phyloP scores from a whole-genome alignment of 1,140 invertebrate genomes.

The Rhagoletis pomonella region DNA sequence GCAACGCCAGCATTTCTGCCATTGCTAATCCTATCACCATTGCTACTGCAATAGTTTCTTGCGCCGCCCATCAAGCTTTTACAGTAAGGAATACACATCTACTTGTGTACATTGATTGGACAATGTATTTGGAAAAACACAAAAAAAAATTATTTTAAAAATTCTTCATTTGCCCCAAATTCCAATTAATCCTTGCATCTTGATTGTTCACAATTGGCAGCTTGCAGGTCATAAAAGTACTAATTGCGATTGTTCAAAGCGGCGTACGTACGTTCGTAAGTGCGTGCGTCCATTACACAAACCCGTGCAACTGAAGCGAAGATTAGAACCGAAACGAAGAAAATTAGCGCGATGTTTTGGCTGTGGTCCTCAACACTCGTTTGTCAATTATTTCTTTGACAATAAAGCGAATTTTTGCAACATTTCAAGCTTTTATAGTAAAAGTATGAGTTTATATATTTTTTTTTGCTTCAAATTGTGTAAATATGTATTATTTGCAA shows the following conservation, averaged over 20 bases:
- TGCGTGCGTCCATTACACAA: background rate
- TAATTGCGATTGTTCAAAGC: conserved; percentile 5
- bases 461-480: too few relatives aligned
- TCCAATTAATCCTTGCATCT: background rate
- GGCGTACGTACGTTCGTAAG: background rate
- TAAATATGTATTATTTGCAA: too few relatives aligned
- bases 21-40: too few relatives aligned
- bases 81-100: background rate
- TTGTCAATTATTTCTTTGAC: too few relatives aligned
- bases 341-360: too few relatives aligned
- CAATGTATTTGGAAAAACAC: background rate
- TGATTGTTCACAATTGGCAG: conserved; percentile 20
- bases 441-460: background rate
- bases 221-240: background rate
- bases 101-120: background rate
- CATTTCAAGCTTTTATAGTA: background rate
- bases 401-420: too few relatives aligned
- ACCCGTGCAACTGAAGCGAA: background rate
- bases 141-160: background rate
- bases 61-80: background rate
- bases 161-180: too few relatives aligned
- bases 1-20: too few relatives aligned
- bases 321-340: too few relatives aligned
- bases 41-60: background rate
- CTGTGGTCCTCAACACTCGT: too few relatives aligned